These are phyloP conservation scores for Nibea albiflora DNA, from an alignment of 2,113 vertebrate genomes.

Conservation along the genomic window DNA sequence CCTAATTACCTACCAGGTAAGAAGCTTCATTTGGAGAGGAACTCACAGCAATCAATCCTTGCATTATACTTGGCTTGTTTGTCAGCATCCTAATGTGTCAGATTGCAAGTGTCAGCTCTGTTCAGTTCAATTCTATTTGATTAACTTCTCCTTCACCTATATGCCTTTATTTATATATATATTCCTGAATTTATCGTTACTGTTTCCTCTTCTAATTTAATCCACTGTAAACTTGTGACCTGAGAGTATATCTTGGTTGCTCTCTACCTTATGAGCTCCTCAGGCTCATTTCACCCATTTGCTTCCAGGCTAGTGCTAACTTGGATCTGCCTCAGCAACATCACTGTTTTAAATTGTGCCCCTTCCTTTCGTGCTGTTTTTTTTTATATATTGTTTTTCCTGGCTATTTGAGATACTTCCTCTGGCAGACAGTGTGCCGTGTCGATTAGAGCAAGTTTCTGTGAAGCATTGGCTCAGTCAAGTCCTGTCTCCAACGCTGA, in stretches of 20 bases:
- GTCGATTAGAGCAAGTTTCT: constrained; percentile 33
- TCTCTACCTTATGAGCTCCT: too few relatives aligned
- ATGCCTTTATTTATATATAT: background rate
- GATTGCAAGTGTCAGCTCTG: constrained; percentile 31
- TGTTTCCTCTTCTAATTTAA: background rate
- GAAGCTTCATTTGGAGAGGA: constrained; percentile 67
- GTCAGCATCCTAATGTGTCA: constrained; percentile 60
- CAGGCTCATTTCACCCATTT: background rate
- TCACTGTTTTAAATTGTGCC: constrained; percentile 23
- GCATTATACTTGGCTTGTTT: constrained; percentile 65
- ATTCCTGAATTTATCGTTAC: background rate
- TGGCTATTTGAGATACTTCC: constrained; percentile 11
- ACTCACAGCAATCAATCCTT: constrained; percentile 68
- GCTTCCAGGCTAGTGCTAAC: constrained; percentile 26
- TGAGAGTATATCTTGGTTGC: background rate
- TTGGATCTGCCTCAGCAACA: constrained; percentile 17
- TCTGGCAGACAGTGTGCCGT: constrained; percentile 46
- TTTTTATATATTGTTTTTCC: background rate
- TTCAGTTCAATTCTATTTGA: constrained; percentile 44
- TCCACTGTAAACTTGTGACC: constrained; percentile 1
- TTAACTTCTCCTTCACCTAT: constrained; percentile 14
- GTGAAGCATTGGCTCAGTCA: constrained; percentile 36
- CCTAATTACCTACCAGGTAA: constrained; percentile 75
- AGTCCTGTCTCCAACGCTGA: constrained; percentile 13
- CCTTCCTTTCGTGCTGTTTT: constrained; percentile 27